phyloP scores from a whole-genome alignment of 37 sponge, comb jelly and placozoan species.

The Mnemiopsis leidyi region DNA sequence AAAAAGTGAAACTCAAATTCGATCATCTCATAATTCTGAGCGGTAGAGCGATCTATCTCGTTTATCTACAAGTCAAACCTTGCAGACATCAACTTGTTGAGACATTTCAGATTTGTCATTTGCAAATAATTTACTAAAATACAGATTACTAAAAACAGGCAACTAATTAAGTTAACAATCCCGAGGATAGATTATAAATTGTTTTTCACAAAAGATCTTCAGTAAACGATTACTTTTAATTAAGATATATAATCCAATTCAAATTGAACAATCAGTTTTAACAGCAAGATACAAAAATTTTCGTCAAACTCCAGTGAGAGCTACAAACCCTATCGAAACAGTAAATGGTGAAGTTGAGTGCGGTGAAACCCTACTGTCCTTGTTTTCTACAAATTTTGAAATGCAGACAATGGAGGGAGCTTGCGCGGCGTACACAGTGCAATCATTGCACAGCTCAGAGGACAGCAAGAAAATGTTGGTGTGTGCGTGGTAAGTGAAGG shows the following conservation, averaged over 20 bases:
- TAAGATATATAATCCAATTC: not conserved
- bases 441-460: too few species aligned
- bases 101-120: not conserved
- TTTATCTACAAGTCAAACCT: not conserved
- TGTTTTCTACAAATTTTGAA: too few species aligned
- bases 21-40: not conserved
- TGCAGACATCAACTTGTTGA: too few species aligned
- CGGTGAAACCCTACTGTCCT: too few species aligned
- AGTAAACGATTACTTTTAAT: too few species aligned
- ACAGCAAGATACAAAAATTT: not conserved
- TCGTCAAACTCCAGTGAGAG: not conserved
- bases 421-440: too few species aligned
- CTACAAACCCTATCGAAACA: not conserved
- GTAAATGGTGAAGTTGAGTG: too few species aligned
- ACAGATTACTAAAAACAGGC: not conserved
- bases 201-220: too few species aligned
- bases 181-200: too few species aligned
- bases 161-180: not conserved
- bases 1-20: not conserved
- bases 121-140: not conserved
- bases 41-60: not conserved
- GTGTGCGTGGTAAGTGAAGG: not conserved
- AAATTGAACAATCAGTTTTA: not conserved
- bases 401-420: too few species aligned
- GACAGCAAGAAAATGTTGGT: too few species aligned